Evolutionary conservation across 2,113 vertebrate species (phyloP), one percentile per base, ranked within the genome.

Genomic region (Trochalopteron elliotii): DNA sequence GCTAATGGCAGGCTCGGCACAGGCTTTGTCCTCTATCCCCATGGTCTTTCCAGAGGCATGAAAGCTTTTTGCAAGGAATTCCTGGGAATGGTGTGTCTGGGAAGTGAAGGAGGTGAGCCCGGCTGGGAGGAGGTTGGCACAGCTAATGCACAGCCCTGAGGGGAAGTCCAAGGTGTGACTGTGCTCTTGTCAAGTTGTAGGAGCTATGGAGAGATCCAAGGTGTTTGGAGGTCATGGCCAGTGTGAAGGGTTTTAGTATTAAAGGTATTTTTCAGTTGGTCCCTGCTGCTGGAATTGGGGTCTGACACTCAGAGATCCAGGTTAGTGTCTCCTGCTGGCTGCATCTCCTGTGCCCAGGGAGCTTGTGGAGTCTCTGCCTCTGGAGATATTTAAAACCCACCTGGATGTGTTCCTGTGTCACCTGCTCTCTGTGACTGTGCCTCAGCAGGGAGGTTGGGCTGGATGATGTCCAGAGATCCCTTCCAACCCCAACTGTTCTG

Each of bases 41-140:
- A 0, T 7, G 10, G 55, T 19, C 23, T 15, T 63, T 68, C 21
- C 52, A 33, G 53, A 39, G 12, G 40, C 35, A 2, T 14, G 9
- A 25, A 70, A 70, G 70, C 14, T 80, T 71, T 92, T 75, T 76
- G 40, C 53, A 40, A 53, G 22, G 14, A 5, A 1, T 19, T 42
- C 74, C 57, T 2, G 0, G 60, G 40, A 35, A 53, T 5, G 1
- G 10, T 1, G 8, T 17, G 23, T 17, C 4, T 28, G 1, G 64
- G 22, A 52, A 45, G 31, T 6, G 79, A 83, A n/a, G 39, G 30
- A 47, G 44, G 42, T 10, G 80, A 89, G 40, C 53, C 12, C 1
- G 0, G 40, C n/a, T 37, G 22, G 22, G 39, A 8, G 28, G 35
- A 50, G 42, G 16, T 31, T 27, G 12, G 35, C 61, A 52, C 24